Percentiles rank a stretch among this genome's conserved stretches.
Evolutionary conservation across 2,797 vertebrate genomes (phyloP).

Genomic region (Gambelia wislizenii): DNA sequence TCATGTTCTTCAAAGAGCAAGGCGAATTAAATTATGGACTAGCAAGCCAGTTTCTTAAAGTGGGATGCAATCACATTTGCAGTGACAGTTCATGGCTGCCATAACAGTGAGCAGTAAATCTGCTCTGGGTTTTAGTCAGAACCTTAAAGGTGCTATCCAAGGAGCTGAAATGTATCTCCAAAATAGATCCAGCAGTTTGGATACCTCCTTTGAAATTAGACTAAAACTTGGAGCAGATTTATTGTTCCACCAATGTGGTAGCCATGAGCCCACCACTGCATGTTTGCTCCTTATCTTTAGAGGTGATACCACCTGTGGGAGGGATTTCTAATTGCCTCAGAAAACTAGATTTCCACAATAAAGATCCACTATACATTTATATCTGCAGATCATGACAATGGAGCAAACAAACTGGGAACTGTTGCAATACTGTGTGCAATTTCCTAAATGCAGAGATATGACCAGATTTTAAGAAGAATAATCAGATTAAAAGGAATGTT

Average conservation of each 20-base stretch:
- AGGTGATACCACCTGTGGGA: not conserved
- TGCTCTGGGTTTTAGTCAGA: too few species aligned
- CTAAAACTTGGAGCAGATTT: too few species aligned
- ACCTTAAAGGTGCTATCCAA: too few species aligned
- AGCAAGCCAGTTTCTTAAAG: not conserved
- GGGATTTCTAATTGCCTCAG: not conserved
- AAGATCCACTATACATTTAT: not conserved
- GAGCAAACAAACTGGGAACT: not conserved
- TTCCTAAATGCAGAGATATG: not conserved
- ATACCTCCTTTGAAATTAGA: too few species aligned
- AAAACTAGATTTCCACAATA: not conserved
- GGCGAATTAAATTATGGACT: not conserved
- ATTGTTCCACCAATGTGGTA: too few species aligned
- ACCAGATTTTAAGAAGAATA: not conserved
- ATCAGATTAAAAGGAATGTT: conserved; percentile 11
- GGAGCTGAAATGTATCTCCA: too few species aligned
- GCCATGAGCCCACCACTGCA: too few species aligned
- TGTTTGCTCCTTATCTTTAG: not conserved
- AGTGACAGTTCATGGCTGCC: too few species aligned
- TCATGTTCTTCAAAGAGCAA: not conserved
- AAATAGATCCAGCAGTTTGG: too few species aligned
- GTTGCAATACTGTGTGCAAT: not conserved
- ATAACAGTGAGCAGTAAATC: too few species aligned
- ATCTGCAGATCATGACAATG: not conserved
- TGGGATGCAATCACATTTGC: not conserved